These are phyloP conservation scores for Schizothorax lantsangensis DNA, from an alignment of 2,797 vertebrate genomes.

Conservation along the genomic window DNA sequence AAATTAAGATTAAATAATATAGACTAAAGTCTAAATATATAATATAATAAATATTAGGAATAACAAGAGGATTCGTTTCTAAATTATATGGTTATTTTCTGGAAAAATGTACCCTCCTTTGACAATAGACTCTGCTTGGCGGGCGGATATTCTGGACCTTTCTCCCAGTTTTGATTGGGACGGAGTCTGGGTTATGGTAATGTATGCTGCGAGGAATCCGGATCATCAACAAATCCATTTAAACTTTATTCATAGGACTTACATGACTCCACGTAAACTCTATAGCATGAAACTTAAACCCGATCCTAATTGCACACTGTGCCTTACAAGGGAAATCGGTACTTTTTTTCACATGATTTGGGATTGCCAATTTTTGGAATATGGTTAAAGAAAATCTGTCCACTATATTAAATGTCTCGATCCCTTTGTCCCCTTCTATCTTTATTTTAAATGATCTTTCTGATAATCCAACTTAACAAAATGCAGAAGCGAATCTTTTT, in stretches of 20 bases:
- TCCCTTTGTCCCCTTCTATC: not conserved
- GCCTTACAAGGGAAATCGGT: too few species aligned
- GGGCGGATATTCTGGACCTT: not conserved
- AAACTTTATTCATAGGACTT: not conserved
- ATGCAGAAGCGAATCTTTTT: not conserved
- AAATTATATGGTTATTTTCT: not conserved
- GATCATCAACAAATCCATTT: too few species aligned
- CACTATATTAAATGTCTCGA: not conserved
- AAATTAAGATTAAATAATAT: not conserved
- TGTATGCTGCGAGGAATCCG: too few species aligned
- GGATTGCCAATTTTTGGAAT: not conserved
- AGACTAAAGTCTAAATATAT: too few species aligned
- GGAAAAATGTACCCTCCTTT: not conserved
- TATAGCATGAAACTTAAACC: not conserved
- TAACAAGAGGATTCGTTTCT: not conserved
- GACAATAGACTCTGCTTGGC: not conserved
- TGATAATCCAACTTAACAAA: not conserved
- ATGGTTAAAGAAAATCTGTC: not conserved
- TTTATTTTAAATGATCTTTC: not conserved
- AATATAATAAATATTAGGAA: too few species aligned
- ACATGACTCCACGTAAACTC: not conserved
- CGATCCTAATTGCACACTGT: not conserved
- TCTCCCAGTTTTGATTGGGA: too few species aligned
- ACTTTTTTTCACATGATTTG: too few species aligned
- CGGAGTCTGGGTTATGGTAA: too few species aligned